Evolutionary conservation across 1,140 invertebrate genomes (phyloP).

Genomic region (Drosophila malerkotliana): DNA sequence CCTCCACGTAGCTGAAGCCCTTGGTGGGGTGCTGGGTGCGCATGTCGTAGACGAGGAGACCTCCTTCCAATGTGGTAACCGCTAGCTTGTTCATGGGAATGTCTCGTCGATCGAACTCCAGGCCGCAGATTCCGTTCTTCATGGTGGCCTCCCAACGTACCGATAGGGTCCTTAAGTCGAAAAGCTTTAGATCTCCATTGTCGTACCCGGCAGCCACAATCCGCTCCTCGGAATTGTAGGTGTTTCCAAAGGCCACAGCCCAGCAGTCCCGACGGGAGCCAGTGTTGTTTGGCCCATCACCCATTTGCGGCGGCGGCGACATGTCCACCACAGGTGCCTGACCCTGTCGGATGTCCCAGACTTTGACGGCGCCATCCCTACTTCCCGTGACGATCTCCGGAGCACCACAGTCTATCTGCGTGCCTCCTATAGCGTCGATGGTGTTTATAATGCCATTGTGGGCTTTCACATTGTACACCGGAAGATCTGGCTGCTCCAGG

Average conservation of each 20-base stretch:
- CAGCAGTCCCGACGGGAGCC: constrained; percentile 90
- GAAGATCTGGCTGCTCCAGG: constrained; percentile 88
- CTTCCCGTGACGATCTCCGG: constrained; percentile 97
- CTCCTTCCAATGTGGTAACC: constrained; percentile 96
- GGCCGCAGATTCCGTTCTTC: constrained; percentile 95
- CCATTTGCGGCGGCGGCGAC: constrained; percentile 88
- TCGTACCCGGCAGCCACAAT: constrained; percentile 96
- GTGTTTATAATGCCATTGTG: constrained; percentile 96
- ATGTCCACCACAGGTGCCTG: constrained; percentile 95
- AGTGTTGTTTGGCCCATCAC: constrained; percentile 86
- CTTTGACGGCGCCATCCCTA: constrained; percentile 96
- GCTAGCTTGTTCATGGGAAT: constrained; percentile 98
- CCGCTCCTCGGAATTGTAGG: constrained; percentile 93
- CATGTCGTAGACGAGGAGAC: constrained; percentile 95
- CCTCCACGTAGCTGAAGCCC: constrained; percentile 91
- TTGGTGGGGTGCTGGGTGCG: constrained; percentile 94
- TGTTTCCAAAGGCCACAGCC: constrained; percentile 94
- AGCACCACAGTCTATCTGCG: constrained; percentile 92
- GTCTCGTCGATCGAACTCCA: constrained; percentile 97
- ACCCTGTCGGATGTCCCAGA: constrained; percentile 97
- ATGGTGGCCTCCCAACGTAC: constrained; percentile 96
- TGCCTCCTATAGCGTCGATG: constrained; percentile 96
- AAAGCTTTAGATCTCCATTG: constrained; percentile 98
- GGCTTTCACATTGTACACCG: constrained; percentile 92
- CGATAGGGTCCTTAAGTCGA: constrained; percentile 94